Conservation (phyloP, 2,797 vertebrate species). For the Helarctos malayanus region DNA sequence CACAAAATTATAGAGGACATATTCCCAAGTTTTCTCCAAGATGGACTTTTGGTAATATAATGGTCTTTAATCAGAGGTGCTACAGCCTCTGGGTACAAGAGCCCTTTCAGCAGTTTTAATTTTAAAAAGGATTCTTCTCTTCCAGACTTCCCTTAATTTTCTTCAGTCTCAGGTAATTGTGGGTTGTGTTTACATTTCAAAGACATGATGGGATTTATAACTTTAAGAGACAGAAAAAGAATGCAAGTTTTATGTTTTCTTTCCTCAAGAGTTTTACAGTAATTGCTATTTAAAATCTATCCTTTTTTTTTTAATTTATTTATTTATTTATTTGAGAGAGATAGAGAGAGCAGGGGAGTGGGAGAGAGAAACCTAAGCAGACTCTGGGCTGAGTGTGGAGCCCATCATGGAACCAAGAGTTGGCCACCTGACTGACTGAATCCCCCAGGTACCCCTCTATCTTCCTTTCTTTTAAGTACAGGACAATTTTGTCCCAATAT, state of each 20-base stretch:
- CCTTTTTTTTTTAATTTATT: neutral
- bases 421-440: neutral
- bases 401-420: neutral
- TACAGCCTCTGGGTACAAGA: neutral
- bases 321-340: neutral
- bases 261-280: neutral
- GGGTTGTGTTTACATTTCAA: neutral
- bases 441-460: too few species aligned
- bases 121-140: neutral
- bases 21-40: neutral
- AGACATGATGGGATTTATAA: too few species aligned
- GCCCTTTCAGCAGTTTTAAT: neutral
- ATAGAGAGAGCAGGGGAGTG: neutral
- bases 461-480: neutral
- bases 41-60: neutral
- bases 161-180: neutral
- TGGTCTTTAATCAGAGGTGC: neutral
- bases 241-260: neutral
- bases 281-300: neutral
- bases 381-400: neutral
- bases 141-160: neutral
- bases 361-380: neutral
- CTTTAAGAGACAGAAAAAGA: neutral
- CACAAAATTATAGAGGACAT: neutral
- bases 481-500: neutral